These are phyloP conservation scores for Meda fulgida DNA, from an alignment of 2,797 vertebrate genomes.

Conservation along the genomic window DNA sequence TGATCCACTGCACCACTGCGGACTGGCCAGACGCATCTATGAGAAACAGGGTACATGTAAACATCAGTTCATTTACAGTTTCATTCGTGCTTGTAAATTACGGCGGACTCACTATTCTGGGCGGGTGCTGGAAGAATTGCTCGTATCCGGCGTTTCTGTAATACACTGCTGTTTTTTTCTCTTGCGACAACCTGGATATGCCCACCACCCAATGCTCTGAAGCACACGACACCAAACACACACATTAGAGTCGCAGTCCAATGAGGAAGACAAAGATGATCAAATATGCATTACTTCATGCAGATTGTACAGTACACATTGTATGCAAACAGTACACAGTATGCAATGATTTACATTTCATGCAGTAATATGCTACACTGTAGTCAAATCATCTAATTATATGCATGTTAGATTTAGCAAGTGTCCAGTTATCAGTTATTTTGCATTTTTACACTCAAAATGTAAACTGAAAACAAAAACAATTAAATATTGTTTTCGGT, in stretches of 20 bases:
- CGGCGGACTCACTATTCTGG: constrained; percentile 52
- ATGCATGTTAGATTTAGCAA: not conserved
- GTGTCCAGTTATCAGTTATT: not conserved
- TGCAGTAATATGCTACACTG: not conserved
- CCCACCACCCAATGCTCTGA: constrained; percentile 35
- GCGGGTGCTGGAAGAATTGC: constrained; percentile 84
- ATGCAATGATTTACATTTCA: not conserved
- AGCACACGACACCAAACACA: not conserved
- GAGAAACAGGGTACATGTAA: not conserved
- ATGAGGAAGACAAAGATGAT: not conserved
- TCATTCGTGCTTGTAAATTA: not conserved
- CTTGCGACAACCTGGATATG: constrained; percentile 70
- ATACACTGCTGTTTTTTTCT: constrained; percentile 74
- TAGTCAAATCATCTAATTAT: not conserved
- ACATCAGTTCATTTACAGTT: not conserved
- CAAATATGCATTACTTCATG: not conserved
- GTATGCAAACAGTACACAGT: not conserved
- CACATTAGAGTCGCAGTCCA: not conserved
- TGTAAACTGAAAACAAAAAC: not conserved
- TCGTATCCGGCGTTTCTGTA: constrained; percentile 83
- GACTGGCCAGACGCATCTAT: constrained; percentile 46
- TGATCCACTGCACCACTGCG: constrained; percentile 63
- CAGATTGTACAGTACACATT: not conserved
- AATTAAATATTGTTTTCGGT: not conserved
- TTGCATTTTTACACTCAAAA: not conserved